phyloP scores from a whole-genome alignment of 2,888 invertebrate genomes.

The Agrenia bidenticulata region DNA sequence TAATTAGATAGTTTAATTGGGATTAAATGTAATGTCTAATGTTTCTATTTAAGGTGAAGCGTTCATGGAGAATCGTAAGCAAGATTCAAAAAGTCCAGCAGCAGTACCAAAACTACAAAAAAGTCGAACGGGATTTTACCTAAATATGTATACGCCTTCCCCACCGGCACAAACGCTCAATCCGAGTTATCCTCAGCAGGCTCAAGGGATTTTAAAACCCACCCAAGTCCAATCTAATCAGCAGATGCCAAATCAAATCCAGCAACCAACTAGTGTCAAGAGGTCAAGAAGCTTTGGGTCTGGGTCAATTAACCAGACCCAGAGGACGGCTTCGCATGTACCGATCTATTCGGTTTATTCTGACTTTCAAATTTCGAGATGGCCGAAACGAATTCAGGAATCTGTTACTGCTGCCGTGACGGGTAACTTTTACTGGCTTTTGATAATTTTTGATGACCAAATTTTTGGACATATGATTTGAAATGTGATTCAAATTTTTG shows the following conservation, averaged over 20 bases:
- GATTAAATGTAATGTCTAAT: background rate
- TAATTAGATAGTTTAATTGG: background rate
- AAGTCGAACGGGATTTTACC: slow-evolving; percentile 35
- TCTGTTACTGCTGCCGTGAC: slow-evolving; percentile 47
- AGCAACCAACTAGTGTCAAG: slow-evolving; percentile 33
- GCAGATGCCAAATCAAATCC: background rate
- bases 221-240: background rate
- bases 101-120: slow-evolving; percentile 33
- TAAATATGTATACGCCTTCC: slow-evolving; percentile 27
- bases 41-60: slow-evolving; percentile 25
- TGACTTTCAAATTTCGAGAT: slow-evolving; percentile 48
- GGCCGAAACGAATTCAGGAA: slow-evolving; percentile 50
- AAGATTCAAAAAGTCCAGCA: slow-evolving; percentile 3
- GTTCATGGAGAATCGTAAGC: background rate
- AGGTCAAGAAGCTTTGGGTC: slow-evolving; percentile 49
- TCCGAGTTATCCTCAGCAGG: background rate
- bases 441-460: background rate
- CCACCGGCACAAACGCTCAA: background rate
- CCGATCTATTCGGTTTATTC: slow-evolving; percentile 29
- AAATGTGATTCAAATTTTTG: slow-evolving; percentile 2
- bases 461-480: background rate
- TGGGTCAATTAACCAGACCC: slow-evolving; percentile 19
- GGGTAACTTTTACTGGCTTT: slow-evolving; percentile 30
- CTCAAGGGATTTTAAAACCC: background rate
- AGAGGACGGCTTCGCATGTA: slow-evolving; percentile 5